These are phyloP conservation scores for Aquatica leii DNA, from an alignment of 2,888 invertebrate genomes.

Conservation along the genomic window DNA sequence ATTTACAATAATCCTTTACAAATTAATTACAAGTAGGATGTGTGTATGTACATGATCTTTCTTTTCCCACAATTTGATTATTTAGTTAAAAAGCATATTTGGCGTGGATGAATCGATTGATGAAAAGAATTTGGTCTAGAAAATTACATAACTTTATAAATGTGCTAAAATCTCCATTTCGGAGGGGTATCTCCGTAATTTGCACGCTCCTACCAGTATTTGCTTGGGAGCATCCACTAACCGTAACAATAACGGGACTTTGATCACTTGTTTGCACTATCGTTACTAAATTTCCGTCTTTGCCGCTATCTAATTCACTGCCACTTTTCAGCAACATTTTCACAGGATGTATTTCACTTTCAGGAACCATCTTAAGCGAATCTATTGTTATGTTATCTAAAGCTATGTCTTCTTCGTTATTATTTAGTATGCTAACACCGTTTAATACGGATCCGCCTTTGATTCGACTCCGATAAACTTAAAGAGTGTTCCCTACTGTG, in stretches of 20 bases:
- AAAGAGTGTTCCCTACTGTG: conserved; percentile 65
- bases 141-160: conserved; percentile 65
- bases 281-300: conserved; percentile 78
- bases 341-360: conserved; percentile 55
- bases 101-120: no score
- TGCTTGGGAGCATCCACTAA: conserved; percentile 71
- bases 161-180: conserved; percentile 79
- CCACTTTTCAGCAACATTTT: conserved; percentile 60
- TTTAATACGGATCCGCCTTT: conserved; percentile 61
- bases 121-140: no score
- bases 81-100: no score
- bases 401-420: conserved; percentile 56
- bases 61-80: no score
- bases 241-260: conserved; percentile 75
- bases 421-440: conserved; percentile 56
- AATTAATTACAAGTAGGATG: no score
- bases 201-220: conserved; percentile 62
- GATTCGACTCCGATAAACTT: conserved; percentile 64
- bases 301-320: conserved; percentile 58
- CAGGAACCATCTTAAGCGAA: conserved; percentile 58
- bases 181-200: conserved; percentile 69
- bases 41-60: conserved; percentile 36
- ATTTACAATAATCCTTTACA: no score
- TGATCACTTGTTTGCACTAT: conserved; percentile 76
- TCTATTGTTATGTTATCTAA: conserved; percentile 59